Conservation (phyloP, 2,797 vertebrate species). For the Poeciliopsis gracilis region DNA sequence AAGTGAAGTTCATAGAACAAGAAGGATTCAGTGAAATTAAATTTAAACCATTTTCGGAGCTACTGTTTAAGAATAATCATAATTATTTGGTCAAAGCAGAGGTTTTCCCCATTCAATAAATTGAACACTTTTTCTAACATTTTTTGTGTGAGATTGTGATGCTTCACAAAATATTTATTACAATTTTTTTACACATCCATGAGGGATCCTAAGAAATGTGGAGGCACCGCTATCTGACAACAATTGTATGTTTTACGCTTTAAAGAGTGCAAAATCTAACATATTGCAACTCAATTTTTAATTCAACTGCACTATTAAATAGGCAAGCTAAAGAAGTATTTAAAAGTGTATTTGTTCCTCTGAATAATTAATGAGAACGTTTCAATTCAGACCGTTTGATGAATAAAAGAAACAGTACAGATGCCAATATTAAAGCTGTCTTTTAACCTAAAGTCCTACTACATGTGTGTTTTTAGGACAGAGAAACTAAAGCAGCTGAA, state of each 20-base stretch:
- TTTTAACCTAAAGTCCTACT: not conserved
- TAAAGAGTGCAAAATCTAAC: not conserved
- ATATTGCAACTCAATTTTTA: not conserved
- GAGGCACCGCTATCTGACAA: conserved; percentile 7
- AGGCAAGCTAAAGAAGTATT: not conserved
- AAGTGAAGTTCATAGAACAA: not conserved
- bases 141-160: not conserved
- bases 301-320: conserved; percentile 6
- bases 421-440: not conserved
- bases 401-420: not conserved
- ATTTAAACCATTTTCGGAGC: not conserved
- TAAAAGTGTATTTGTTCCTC: not conserved
- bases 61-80: not conserved
- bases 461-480: not conserved
- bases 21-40: not conserved
- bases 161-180: not conserved
- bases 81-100: not conserved
- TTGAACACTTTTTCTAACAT: not conserved
- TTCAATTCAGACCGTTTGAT: not conserved
- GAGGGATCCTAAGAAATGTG: not conserved
- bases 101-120: not conserved
- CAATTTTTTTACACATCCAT: not conserved
- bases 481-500: conserved; percentile 29
- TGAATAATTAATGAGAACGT: not conserved
- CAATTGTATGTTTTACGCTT: conserved; percentile 3